These are phyloP conservation scores for Cassiopea xamachana DNA, from an alignment of 30 jellyfish, hydroid and myxozoan genomes.

Conservation along the genomic window DNA sequence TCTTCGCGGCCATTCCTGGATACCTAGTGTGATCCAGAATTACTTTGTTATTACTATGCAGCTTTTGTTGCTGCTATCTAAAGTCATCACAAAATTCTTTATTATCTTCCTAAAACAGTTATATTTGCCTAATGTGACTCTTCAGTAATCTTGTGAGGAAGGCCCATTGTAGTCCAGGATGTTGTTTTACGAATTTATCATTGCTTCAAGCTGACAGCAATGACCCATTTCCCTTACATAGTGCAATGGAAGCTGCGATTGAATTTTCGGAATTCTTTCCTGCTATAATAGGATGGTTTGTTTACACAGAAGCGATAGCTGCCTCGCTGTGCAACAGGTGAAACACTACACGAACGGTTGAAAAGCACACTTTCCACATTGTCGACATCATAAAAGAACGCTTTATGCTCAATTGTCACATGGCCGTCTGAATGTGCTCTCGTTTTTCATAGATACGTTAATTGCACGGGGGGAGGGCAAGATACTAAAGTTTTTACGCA, in stretches of 20 bases:
- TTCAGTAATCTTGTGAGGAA: not conserved
- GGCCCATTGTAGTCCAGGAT: not conserved
- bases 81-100: not conserved
- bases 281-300: not conserved
- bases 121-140: not conserved
- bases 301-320: conserved; percentile 10
- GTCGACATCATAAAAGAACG: conserved; percentile 8
- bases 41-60: too few species aligned
- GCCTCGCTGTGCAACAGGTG: conserved; percentile 54
- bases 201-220: not conserved
- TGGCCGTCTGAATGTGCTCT: conserved; percentile 14
- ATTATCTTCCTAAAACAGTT: not conserved
- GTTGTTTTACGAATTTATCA: not conserved
- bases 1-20: too few species aligned
- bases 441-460: not conserved
- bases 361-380: conserved; percentile 6
- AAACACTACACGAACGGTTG: conserved; percentile 9
- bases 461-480: not conserved
- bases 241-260: not conserved
- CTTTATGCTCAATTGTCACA: conserved; percentile 22
- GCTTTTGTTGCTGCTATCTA: not conserved
- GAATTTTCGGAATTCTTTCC: conserved; percentile 1
- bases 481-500: not conserved
- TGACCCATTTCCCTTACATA: conserved; percentile 1
- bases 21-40: too few species aligned